Evolutionary conservation across 2,888 invertebrate genomes (phyloP).

Genomic region (Hydrotaea cyrtoneurina): DNA sequence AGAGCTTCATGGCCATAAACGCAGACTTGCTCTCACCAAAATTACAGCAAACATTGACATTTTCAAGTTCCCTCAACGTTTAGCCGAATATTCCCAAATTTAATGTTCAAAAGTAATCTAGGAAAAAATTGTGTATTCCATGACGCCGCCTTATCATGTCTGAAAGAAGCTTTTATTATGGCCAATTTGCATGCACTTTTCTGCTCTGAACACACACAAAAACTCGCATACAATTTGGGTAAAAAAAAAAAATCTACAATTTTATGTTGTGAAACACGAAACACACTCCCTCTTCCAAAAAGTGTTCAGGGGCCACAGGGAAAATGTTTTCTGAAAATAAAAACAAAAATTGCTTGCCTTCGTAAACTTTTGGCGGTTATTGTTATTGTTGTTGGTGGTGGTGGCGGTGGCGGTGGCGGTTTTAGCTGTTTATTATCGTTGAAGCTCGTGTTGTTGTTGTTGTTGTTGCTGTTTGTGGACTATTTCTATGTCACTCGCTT

Average conservation of each 20-base stretch:
- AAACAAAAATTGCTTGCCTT: neutral
- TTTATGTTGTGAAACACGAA: neutral
- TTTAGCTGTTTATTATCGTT: constrained; percentile 10
- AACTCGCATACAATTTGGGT: neutral
- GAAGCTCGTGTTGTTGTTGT: constrained; percentile 16
- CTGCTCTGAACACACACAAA: neutral
- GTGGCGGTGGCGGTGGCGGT: constrained; percentile 13
- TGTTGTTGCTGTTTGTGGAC: constrained; percentile 29
- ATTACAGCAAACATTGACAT: too few species aligned
- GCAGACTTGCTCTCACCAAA: too few species aligned
- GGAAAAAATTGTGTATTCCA: neutral
- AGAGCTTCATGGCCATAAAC: too few species aligned
- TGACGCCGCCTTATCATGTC: neutral
- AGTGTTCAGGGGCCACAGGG: neutral
- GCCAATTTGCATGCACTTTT: neutral
- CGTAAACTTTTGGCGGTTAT: neutral
- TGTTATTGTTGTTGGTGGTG: neutral
- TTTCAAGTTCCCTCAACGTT: too few species aligned
- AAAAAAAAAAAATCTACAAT: neutral
- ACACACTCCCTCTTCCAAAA: neutral
- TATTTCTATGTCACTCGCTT: constrained; percentile 48
- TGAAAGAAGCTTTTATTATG: neutral
- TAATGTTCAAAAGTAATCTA: too few species aligned
- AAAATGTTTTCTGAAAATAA: neutral
- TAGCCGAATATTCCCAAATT: too few species aligned